Base-by-base conservation (phyloP, 2,888 invertebrate genomes). In the Noctuana brunneofusca region DNA sequence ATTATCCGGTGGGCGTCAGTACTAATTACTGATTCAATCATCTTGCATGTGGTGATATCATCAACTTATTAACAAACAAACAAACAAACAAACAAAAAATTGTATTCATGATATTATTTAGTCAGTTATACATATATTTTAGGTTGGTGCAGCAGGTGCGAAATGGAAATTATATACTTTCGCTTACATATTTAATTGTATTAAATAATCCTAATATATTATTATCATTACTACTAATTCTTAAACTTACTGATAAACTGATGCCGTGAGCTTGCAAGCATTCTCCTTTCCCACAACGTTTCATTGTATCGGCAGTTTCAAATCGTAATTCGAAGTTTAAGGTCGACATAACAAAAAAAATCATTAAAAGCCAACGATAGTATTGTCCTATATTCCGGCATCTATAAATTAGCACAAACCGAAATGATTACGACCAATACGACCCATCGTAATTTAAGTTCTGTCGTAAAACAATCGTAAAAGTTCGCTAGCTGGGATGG, bases 361-460 rank as follows among this genome's bases (percentile, higher is more conserved):
- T n/a, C n/a, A 35, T 3, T 3, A 35, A 35, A 35, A 35, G n/a
- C 3, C 35, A 12, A 12, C 35, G n/a, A 35, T 35, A 35, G 0
- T n/a, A 2, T 35, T 32, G 24, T 50, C 18, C 41, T 50, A 41
- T 50, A 43, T 59, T 16, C 22, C 32, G 43, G 32, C 8, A 43
- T 46, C 35, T 46, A 53, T 46, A 60, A 60, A 60, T 56, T 56
- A 56, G 43, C 46, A 52, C 64, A 64, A 64, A 58, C 56, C 55
- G 30, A 64, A 64, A 64, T 62, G 50, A 62, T 64, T 52, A 50
- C 43, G 30, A 65, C 56, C 56, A 58, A 66, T 66, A 58, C 32
- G 64, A 58, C 49, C 54, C 63, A 63, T 63, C 64, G 62, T 63
- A 50, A 64, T 64, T 57, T 57, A 41, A 64, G 59, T 66, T 62